Percentiles rank a stretch among this genome's conserved stretches.
These are phyloP conservation scores for Tenualosa thibaudeaui DNA, from an alignment of 2,797 vertebrate species.

Conservation along the genomic window DNA sequence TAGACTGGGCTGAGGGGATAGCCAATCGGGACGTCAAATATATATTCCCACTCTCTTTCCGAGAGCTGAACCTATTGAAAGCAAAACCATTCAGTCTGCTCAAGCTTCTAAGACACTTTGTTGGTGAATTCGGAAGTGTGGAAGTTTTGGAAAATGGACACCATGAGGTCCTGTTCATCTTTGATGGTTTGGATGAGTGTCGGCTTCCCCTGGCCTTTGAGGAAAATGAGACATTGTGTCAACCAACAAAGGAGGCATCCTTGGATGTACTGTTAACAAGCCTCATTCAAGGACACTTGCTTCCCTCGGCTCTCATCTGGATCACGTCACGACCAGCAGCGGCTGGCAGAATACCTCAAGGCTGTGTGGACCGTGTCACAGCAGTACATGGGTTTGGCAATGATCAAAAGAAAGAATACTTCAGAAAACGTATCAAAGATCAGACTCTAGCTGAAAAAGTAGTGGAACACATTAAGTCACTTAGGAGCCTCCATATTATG, in stretches of 20 bases:
- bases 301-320: slow-evolving; percentile 44
- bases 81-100: slow-evolving; percentile 36
- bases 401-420: slow-evolving; percentile 49
- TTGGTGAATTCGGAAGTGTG: slow-evolving; percentile 33
- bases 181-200: slow-evolving; percentile 52
- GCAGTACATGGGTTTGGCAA: slow-evolving; percentile 50
- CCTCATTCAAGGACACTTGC: slow-evolving; percentile 41
- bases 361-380: slow-evolving; percentile 44
- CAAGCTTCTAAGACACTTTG: slow-evolving; percentile 34
- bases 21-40: slow-evolving; percentile 47
- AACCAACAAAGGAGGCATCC: slow-evolving; percentile 14
- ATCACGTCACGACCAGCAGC: slow-evolving; percentile 52
- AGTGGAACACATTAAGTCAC: slow-evolving; percentile 35
- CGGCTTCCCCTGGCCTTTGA: slow-evolving; percentile 32
- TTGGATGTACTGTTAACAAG: slow-evolving; percentile 40
- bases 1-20: slow-evolving; percentile 50
- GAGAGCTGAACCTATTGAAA: slow-evolving; percentile 49
- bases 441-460: slow-evolving; percentile 24
- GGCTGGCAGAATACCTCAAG: slow-evolving; percentile 41
- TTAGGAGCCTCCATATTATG: background rate
- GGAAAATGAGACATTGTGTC: background rate
- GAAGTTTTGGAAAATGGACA: background rate
- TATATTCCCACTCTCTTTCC: slow-evolving; percentile 49
- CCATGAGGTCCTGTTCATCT: slow-evolving; percentile 42
- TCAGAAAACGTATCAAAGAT: slow-evolving; percentile 39